Evolutionary conservation across 1,140 invertebrate genomes (phyloP), one percentile per base, ranked within the genome.

Genomic region (Metopolophium dirhodum): DNA sequence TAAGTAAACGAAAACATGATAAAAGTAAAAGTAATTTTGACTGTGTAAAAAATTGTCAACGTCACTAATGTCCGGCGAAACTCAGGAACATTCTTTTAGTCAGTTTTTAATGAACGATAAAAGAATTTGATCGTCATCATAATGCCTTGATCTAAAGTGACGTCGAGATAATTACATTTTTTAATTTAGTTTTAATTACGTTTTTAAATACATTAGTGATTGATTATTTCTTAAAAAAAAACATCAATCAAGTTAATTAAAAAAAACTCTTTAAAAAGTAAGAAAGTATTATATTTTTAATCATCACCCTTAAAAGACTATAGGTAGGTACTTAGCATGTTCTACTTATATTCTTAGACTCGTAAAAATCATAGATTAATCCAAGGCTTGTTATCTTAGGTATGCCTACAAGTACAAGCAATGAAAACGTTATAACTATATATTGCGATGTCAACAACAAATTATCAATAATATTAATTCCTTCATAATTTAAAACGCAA

Each of bases 181-280:
- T 41, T 41, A 83, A 83, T 83, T 83, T 83, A 86, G 41, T 83
- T 83, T 83, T 83, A 83, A 83, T 83, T 83, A 47, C 83, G 26
- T 86, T 86, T 47, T 86, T 41, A 37, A 86, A 86, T 86, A 45
- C 37, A 86, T 86, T 45, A 86, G 9, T 45, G 83, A 86, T 45
- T 45, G 83, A 86, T 86, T 86, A 86, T 86, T 47, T 86, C 41
- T 26, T 11, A 30, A 41, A 41, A 37, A 83, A 41, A 85, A 86
- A 86, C 83, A 83, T 83, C 37, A 41, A 83, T 83, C 82, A 83
- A 41, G 37, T 41, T 83, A 83, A 41, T 83, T 83, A 41, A 82
- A 83, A 82, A 37, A 82, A 83, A 41, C 23, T 4, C n/a, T 30
- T 68, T 68, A 68, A 68, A n/a, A 68, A n/a, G 26, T n/a, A 68